Evolutionary conservation across 2,113 vertebrate species (phyloP).

Genomic region (Plecturocebus donacophilus): DNA sequence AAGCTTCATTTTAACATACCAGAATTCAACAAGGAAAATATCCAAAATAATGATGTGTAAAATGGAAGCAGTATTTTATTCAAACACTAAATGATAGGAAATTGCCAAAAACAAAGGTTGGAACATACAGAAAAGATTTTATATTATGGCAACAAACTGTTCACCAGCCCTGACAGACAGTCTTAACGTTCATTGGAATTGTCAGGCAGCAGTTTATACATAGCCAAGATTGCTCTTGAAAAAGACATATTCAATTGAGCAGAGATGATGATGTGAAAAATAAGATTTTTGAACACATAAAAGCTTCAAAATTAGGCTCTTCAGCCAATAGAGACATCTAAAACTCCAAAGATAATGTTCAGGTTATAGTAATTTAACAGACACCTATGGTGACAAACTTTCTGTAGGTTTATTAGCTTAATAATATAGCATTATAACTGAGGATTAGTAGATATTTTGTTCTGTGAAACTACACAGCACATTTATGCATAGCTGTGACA

Average conservation of each 20-base stretch:
- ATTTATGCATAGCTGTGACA: background rate
- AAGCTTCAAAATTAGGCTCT: slow-evolving; percentile 28
- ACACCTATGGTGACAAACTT: background rate
- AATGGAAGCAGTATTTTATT: background rate
- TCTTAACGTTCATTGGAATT: background rate
- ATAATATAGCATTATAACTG: background rate
- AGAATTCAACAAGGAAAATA: background rate
- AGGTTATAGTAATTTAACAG: background rate
- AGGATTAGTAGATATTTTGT: slow-evolving; percentile 19
- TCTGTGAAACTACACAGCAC: background rate
- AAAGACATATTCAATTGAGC: background rate
- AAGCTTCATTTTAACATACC: background rate
- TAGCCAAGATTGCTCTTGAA: background rate
- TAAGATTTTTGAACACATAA: background rate
- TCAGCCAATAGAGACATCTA: background rate
- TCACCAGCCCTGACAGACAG: background rate
- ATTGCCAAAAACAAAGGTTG: background rate
- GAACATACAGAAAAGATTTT: background rate
- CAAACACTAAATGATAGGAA: background rate
- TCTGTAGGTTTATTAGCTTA: slow-evolving; percentile 24
- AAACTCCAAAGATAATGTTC: background rate
- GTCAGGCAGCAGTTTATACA: background rate
- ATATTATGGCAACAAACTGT: background rate
- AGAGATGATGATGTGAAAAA: background rate
- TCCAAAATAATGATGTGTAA: background rate